Base-by-base conservation (phyloP, 2,113 vertebrate species). In the Lichenostomus cassidix region DNA sequence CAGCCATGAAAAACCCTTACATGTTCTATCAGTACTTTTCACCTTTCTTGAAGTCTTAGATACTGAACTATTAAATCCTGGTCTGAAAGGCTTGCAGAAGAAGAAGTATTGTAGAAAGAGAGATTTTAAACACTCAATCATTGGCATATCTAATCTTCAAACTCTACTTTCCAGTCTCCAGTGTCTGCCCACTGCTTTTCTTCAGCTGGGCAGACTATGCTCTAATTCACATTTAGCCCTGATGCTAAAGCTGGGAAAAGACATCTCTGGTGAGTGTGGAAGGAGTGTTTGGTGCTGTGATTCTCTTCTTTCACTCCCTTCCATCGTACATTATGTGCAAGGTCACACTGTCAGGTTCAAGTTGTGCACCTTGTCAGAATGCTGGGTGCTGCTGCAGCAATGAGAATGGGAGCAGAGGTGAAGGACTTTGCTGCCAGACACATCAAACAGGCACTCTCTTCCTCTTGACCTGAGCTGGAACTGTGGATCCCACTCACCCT, bases 341-440 rank as follows among this genome's bases (percentile, higher is more conserved):
- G 1, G 2, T 65, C 41, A 21, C 0, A 0, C 15, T 67, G 52
- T 18, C 64, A 44, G n/a, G 28, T 39, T 73, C 29, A 24, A 27
- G 0, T 4, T 0, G 2, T 44, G 31, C n/a, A 15, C 49, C 84
- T 35, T 71, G 18, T 55, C 58, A 64, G 21, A 24, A 29, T 53
- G 49, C 33, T 55, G 35, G 24, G 29, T 47, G 42, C 21, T 49
- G 65, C 56, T 85, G 79, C 37, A 37, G 56, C 15, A 64, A 8
- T 24, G 35, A 21, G 49, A 44, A 4, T 42, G 76, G 31, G 39
- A 68, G 77, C 49, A 77, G 87, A 63, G 39, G 28, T 13, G 64
- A 52, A 81, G 60, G 74, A 16, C 59, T 91, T 76, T 89, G 59
- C 59, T 73, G 68, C 8, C 50, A 83, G 42, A 6, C 1, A 7